Base-by-base conservation (phyloP, 2,888 invertebrate genomes). In the Athalia cordata region DNA sequence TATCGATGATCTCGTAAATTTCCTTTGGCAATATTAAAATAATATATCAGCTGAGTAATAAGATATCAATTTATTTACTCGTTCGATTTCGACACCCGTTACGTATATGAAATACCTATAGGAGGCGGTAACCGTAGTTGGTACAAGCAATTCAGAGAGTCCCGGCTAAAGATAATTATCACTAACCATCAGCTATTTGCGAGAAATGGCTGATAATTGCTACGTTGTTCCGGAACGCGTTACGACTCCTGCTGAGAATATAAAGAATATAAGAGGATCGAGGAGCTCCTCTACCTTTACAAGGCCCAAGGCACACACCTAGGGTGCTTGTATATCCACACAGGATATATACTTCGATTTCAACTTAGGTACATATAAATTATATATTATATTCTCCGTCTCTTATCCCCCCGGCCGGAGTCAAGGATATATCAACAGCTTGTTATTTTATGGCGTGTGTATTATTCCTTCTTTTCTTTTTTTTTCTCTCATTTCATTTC, bases 131-230 rank as follows among this genome's bases (percentile, higher is more conserved):
- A 61, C 50, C 50, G 62, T 47, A 59, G 72, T 72, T 75, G 75
- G 62, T 49, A 64, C 75, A 75, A 29, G 62, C 75, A 52, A 64
- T 62, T n/a, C 75, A n/a, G 43, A 72, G 72, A 75, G 72, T 72
- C 61, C 62, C 75, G 75, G 62, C 75, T n/a, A n/a, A 86, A 88
- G 88, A 89, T 90, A 90, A 90, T 90, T 90, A 90, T 89, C 89
- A 87, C 89, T 90, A 89, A 90, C 89, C 89, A 89, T 89, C 89
- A 87, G 89, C 90, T 89, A 90, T 90, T 90, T 90, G 89, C 89
- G 85, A 89, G 89, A 89, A 89, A 90, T 89, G 89, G 89, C 87
- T 89, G 89, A 90, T 90, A 90, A 90, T 90, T 90, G 89, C 89
- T 86, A 88, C 87, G 88, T 89, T 89, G 87, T 88, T 88, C 85